These are phyloP conservation scores for Clarias pachynema DNA, from an alignment of 2,797 vertebrate species.

Conservation along the genomic window DNA sequence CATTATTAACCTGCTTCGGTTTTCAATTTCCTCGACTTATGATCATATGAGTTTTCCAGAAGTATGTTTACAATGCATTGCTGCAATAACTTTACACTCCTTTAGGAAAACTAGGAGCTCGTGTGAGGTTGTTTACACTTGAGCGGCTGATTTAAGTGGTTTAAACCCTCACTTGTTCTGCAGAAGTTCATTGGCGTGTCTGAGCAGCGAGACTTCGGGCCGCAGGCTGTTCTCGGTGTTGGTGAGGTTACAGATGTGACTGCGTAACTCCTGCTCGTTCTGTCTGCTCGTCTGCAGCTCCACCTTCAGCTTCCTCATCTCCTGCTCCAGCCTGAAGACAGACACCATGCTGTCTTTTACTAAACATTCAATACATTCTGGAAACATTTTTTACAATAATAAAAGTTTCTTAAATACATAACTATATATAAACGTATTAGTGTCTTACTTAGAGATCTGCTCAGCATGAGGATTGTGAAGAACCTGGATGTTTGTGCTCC, in stretches of 20 bases:
- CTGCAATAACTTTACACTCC: not conserved
- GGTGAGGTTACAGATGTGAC: constrained; percentile 81
- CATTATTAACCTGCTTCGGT: not conserved
- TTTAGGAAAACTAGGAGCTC: not conserved
- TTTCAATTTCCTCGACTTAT: not conserved
- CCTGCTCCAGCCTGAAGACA: constrained; percentile 75
- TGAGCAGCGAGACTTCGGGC: constrained; percentile 78
- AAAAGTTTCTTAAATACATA: too few relatives aligned
- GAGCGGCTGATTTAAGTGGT: not conserved
- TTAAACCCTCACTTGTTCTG: constrained; percentile 78
- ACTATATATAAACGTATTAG: not conserved
- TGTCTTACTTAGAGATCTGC: constrained; percentile 72
- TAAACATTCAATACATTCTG: not conserved
- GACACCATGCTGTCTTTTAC: not conserved
- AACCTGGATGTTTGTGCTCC: constrained; percentile 55
- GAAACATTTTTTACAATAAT: not conserved
- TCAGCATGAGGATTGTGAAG: constrained; percentile 71
- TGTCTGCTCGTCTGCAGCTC: constrained; percentile 80
- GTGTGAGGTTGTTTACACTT: not conserved
- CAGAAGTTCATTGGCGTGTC: constrained; percentile 81
- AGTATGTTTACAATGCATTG: not conserved
- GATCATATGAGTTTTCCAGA: not conserved
- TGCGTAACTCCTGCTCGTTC: constrained; percentile 79
- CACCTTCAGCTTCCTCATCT: constrained; percentile 74
- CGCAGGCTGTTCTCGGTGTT: constrained; percentile 82